Evolutionary conservation across 1,140 invertebrate species (phyloP), one percentile per base, ranked within the genome.

Genomic region (Amyelois transitella): DNA sequence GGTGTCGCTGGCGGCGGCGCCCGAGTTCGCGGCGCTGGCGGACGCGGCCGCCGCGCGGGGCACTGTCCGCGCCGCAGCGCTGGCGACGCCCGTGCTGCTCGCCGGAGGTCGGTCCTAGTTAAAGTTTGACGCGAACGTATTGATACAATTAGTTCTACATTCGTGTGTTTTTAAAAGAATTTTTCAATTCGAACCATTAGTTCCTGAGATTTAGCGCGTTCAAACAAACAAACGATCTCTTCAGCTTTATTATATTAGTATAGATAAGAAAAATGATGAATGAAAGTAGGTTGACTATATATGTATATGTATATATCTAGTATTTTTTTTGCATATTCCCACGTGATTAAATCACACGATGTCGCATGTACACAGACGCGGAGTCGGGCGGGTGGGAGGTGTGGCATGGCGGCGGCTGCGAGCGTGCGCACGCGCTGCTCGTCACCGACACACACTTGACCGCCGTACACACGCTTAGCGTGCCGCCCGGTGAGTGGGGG

Each of bases 1-100:
- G 28, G 96, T 98, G 10, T 95, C 94, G 0, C 96, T 99, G 48
- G 94, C 94, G 0, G 94, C 93, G 10, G 96, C 96, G 1, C 97
- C 97, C 0, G 98, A 99, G 88, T 98, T 97, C 83, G 94, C 94
- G 6, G 64, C 77, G 32, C 69, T 85, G 47, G 44, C 48, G 6
- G 79, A 77, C 62, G 79, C 71, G 0, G 71, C 76, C 8, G 66
- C 61, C 1, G 66, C 71, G 0, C 19, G 75, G 0, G 49, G 55
- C 1, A 58, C 66, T 10, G 6, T 17, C 1, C 54, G 60, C 6
- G 66, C 62, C 7, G 62, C 66, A 2, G 66, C 60, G 0, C 53
- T 58, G 12, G 66, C 60, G 0, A 51, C 56, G 12, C 62, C 70
- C 0, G 18, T 67, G 4, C 43, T 45, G 28, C 8, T 12, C 53